These are phyloP conservation scores for Dryocosmus kuriphilus DNA, from an alignment of 2,888 invertebrate species.

Conservation along the genomic window DNA sequence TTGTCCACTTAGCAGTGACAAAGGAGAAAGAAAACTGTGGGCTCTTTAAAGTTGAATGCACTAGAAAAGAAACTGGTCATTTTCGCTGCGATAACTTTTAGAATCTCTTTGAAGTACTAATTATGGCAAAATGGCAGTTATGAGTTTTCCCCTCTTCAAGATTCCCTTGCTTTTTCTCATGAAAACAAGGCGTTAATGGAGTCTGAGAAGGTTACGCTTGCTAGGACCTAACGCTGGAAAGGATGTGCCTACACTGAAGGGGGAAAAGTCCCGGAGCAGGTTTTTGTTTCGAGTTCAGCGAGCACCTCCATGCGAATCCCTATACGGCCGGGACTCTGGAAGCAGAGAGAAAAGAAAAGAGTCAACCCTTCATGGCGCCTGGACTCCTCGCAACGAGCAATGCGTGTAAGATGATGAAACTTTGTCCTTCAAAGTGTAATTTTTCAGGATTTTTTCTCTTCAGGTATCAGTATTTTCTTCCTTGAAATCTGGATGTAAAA, in stretches of 20 bases:
- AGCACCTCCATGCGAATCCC: conserved; percentile 65
- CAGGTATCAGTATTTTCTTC: no score
- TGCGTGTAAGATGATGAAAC: conserved; percentile 58
- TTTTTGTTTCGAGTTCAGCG: conserved; percentile 66
- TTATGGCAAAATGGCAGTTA: neutral
- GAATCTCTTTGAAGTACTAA: neutral
- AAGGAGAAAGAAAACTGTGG: no score
- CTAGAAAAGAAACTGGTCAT: no score
- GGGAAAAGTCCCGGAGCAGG: conserved; percentile 54
- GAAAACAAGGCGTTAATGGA: conserved; percentile 18
- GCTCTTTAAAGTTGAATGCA: no score
- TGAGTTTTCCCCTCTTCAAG: neutral
- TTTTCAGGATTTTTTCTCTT: neutral
- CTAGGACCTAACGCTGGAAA: conserved; percentile 52
- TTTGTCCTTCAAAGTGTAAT: conserved; percentile 2
- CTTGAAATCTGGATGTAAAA: no score
- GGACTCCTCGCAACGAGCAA: conserved; percentile 61
- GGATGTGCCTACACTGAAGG: conserved; percentile 49
- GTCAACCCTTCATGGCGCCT: conserved; percentile 63
- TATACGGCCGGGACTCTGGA: conserved; percentile 59
- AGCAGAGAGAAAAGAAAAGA: conserved; percentile 61
- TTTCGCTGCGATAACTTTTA: no score
- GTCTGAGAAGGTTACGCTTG: conserved; percentile 22
- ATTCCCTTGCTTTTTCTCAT: neutral
- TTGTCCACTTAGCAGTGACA: no score